These are phyloP conservation scores for Rotaria sp. DNA, from an alignment of 2,888 invertebrate genomes.

Conservation along the genomic window DNA sequence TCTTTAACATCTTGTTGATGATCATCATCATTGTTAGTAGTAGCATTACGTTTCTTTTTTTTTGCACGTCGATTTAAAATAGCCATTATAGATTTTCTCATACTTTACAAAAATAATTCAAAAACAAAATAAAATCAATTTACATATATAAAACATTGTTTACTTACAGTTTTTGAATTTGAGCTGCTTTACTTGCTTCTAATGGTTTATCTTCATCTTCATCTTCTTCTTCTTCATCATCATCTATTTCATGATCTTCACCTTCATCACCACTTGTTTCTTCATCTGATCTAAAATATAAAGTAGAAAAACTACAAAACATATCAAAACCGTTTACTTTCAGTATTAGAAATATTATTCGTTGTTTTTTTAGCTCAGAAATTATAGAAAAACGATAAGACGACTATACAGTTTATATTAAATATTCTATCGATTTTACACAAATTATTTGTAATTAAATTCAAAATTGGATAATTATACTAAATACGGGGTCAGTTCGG, in stretches of 20 bases:
- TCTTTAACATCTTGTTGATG: constrained; percentile 44
- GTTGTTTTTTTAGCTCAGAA: too few relatives aligned
- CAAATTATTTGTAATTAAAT: too few relatives aligned
- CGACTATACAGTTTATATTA: too few relatives aligned
- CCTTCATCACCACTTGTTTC: constrained; percentile 45
- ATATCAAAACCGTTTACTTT: too few relatives aligned
- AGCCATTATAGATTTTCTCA: constrained; percentile 27
- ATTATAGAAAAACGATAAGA: too few relatives aligned
- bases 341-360: too few relatives aligned
- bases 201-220: constrained; percentile 39
- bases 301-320: too few relatives aligned
- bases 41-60: constrained; percentile 45
- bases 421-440: too few relatives aligned
- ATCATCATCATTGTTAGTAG: too few relatives aligned
- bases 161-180: constrained; percentile 54
- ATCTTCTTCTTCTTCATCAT: constrained; percentile 50
- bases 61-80: constrained; percentile 45
- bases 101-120: not conserved
- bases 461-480: too few relatives aligned
- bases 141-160: not conserved
- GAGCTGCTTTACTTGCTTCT: not conserved
- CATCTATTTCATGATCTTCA: constrained; percentile 43
- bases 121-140: not conserved
- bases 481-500: too few relatives aligned
- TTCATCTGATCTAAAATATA: constrained; percentile 39